Percentiles rank a stretch among this genome's conserved stretches.
phyloP scores from a whole-genome alignment of 1,140 invertebrate species.

The Microplitis demolitor region DNA sequence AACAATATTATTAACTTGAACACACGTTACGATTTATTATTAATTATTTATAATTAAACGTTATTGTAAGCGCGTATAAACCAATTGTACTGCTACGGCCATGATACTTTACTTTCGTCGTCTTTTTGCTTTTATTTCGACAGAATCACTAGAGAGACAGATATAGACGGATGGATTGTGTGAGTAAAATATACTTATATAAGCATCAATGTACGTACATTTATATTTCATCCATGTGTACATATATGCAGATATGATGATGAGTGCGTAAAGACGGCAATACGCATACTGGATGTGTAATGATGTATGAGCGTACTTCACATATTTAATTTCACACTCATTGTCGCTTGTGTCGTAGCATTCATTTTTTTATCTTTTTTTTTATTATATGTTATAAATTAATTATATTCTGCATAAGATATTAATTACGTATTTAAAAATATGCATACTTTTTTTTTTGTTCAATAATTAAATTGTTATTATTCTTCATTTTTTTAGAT shows the following conservation, averaged over 20 bases:
- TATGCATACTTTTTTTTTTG: no score
- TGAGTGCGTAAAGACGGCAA: background rate
- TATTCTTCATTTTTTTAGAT: no score
- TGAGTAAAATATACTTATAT: background rate
- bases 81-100: conserved; percentile 26
- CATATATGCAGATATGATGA: background rate
- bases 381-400: no score
- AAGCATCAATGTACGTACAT: background rate
- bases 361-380: no score
- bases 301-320: background rate
- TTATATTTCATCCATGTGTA: background rate
- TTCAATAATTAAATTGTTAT: no score
- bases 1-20: background rate
- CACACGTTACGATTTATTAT: background rate
- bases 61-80: conserved; percentile 4
- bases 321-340: background rate
- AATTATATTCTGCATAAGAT: no score
- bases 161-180: conserved; percentile 3
- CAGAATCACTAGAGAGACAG: conserved; percentile 19
- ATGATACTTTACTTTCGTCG: conserved; percentile 12
- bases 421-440: no score
- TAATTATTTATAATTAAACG: background rate
- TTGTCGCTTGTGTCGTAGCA: no score
- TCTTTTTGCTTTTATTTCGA: conserved; percentile 22
- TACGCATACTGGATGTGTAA: background rate